Conservation (phyloP, 2,113 vertebrate species). For the Clarias magur region DNA sequence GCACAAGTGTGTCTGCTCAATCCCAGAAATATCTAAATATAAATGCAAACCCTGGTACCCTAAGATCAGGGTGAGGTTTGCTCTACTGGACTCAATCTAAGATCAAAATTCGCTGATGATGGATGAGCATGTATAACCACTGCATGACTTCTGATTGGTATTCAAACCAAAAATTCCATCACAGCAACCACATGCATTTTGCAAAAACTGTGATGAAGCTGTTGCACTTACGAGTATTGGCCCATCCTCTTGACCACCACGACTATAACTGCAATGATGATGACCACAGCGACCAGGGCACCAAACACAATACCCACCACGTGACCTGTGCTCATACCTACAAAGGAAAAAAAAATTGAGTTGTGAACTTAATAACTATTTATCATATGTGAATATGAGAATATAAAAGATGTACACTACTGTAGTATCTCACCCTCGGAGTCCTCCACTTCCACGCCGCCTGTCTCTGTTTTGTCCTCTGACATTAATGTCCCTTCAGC, state of each 20-base stretch:
- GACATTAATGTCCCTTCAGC: neutral
- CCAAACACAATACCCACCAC: conserved; percentile 73
- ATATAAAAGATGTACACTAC: neutral
- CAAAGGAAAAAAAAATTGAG: conserved; percentile 6
- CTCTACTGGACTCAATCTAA: neutral
- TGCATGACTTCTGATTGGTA: neutral
- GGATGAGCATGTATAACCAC: neutral
- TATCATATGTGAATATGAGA: neutral
- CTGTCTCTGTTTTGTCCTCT: neutral
- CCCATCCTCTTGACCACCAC: conserved; percentile 73
- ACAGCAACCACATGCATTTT: neutral
- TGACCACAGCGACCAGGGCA: conserved; percentile 63
- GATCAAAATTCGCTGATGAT: neutral
- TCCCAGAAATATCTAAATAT: neutral
- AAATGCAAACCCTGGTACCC: neutral
- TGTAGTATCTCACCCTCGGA: conserved; percentile 17
- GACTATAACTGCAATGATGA: conserved; percentile 66
- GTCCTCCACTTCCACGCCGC: neutral
- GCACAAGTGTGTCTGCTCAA: neutral
- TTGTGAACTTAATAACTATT: neutral
- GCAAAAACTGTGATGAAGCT: neutral
- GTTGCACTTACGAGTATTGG: conserved; percentile 72
- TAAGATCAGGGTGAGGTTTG: neutral
- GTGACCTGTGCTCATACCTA: conserved; percentile 63
- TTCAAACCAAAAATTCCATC: neutral